Conservation (phyloP, 2,888 invertebrate genomes). For the Merodon equestris region DNA sequence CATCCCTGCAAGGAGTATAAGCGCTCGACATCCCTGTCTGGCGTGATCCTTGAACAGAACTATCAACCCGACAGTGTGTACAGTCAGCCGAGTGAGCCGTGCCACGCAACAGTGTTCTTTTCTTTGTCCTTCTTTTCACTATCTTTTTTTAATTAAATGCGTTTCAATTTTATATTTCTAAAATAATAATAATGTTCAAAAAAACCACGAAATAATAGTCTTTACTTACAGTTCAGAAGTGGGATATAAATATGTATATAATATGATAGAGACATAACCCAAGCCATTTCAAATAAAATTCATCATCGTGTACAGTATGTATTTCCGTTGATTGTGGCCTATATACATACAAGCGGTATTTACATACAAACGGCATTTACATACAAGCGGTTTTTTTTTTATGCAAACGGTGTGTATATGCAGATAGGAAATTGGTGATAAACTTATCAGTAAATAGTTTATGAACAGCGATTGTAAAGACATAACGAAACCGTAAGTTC, state of each 20-base stretch:
- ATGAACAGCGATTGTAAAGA: constrained; percentile 4
- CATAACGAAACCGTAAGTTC: constrained; percentile 11
- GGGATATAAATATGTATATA: constrained; percentile 12
- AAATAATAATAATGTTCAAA: no score
- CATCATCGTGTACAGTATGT: background rate
- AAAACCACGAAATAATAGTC: no score
- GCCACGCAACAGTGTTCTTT: no score
- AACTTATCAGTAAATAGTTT: constrained; percentile 9
- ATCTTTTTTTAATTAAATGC: no score
- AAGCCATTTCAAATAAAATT: constrained; percentile 1
- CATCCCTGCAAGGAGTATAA: no score
- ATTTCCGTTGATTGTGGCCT: constrained; percentile 11
- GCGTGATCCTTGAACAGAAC: no score
- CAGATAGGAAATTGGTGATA: constrained; percentile 1
- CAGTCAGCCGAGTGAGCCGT: no score
- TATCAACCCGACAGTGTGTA: no score
- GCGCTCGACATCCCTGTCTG: no score
- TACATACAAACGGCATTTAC: no score
- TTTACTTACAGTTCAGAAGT: constrained; percentile 10
- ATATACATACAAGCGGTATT: constrained; percentile 8
- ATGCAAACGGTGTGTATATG: constrained; percentile 17
- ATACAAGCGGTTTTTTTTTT: background rate
- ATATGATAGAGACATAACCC: background rate
- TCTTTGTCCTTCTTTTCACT: no score
- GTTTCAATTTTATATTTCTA: no score